These are phyloP conservation scores for Druceiella hillmani DNA, from an alignment of 2,888 invertebrate species.

Conservation along the genomic window DNA sequence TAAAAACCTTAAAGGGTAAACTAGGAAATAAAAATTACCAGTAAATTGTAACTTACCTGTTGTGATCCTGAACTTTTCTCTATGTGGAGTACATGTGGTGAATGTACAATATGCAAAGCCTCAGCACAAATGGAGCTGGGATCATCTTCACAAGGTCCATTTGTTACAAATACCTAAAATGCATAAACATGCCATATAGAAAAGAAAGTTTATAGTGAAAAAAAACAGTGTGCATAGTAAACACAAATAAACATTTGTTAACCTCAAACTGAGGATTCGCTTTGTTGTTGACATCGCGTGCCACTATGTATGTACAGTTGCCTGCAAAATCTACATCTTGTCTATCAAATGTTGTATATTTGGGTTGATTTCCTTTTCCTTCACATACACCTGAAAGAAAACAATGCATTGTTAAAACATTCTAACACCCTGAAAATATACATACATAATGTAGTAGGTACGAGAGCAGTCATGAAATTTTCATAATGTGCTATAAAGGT, in stretches of 20 bases:
- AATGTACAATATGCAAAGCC: conserved; percentile 60
- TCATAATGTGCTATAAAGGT: no score
- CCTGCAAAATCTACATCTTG: conserved; percentile 74
- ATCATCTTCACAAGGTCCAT: conserved; percentile 60
- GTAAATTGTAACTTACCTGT: no score
- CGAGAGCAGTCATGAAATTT: no score
- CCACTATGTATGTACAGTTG: conserved; percentile 79
- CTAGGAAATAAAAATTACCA: no score
- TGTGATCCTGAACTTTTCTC: conserved; percentile 36
- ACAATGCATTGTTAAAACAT: no score
- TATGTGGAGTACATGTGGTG: conserved; percentile 57
- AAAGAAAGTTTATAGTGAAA: conserved; percentile 9
- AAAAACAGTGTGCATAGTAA: no score
- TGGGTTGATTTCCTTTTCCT: conserved; percentile 68
- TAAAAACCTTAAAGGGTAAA: no score
- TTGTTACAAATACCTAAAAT: conserved; percentile 61
- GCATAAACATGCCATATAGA: conserved; percentile 8
- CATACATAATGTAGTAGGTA: no score
- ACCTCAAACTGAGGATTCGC: conserved; percentile 50
- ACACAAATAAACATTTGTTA: background rate
- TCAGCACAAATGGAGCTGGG: conserved; percentile 57
- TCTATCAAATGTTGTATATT: conserved; percentile 79
- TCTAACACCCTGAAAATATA: no score
- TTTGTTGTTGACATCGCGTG: conserved; percentile 55
- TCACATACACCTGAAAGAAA: conserved; percentile 54